phyloP scores from a whole-genome alignment of 1,140 invertebrate species.

The Saccostrea echinata region DNA sequence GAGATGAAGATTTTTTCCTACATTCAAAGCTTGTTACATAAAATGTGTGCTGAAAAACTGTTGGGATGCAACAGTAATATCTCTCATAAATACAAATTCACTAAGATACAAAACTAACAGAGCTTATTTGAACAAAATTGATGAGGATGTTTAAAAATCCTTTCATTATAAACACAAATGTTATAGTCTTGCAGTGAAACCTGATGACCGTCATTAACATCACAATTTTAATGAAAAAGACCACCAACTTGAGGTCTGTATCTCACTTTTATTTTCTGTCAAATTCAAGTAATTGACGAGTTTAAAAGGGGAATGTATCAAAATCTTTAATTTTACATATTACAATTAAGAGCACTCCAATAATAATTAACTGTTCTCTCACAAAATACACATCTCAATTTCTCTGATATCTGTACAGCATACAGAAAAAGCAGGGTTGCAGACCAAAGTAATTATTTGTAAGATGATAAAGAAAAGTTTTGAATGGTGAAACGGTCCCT shows the following conservation, averaged over 20 bases:
- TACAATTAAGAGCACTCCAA: too few relatives aligned
- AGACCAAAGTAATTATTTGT: not conserved
- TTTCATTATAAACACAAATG: slow-evolving; percentile 1
- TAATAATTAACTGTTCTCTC: too few relatives aligned
- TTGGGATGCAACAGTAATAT: not conserved
- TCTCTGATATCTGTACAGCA: too few relatives aligned
- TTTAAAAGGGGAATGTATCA: not conserved
- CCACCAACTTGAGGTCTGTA: not conserved
- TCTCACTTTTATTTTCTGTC: not conserved
- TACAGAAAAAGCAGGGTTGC: too few relatives aligned
- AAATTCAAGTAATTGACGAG: not conserved
- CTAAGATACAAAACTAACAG: not conserved
- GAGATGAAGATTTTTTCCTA: too few relatives aligned
- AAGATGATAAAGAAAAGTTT: not conserved
- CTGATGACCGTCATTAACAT: not conserved
- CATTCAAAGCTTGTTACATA: too few relatives aligned
- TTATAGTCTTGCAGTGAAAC: not conserved
- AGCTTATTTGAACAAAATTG: not conserved
- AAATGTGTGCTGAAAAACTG: not conserved
- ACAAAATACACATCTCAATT: too few relatives aligned
- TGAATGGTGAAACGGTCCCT: slow-evolving; percentile 1
- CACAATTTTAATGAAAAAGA: not conserved
- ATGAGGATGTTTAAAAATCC: not conserved
- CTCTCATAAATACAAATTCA: not conserved
- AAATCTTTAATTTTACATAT: not conserved